phyloP scores from a whole-genome alignment of 2,888 invertebrate genomes.

The Aricia artaxerxes region DNA sequence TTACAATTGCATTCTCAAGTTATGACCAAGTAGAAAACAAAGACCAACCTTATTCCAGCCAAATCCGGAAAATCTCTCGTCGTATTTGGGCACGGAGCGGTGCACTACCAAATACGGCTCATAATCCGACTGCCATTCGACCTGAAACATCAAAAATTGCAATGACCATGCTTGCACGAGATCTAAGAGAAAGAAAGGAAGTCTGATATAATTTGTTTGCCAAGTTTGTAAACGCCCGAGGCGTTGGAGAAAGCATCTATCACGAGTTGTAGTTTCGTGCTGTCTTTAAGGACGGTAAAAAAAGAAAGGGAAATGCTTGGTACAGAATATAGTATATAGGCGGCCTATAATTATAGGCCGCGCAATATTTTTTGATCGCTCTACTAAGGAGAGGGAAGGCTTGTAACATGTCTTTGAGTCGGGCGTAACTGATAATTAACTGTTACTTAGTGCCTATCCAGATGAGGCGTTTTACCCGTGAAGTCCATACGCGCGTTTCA shows the following conservation, averaged over 20 bases:
- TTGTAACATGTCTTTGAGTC: too few relatives aligned
- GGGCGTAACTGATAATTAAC: too few relatives aligned
- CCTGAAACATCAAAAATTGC: slow-evolving; percentile 72
- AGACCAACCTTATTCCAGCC: slow-evolving; percentile 94
- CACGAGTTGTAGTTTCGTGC: background rate
- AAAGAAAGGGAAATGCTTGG: too few relatives aligned
- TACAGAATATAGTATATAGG: too few relatives aligned
- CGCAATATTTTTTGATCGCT: too few relatives aligned
- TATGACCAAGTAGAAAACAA: background rate
- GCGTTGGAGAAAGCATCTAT: background rate
- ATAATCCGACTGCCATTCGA: slow-evolving; percentile 93
- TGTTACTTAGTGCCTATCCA: too few relatives aligned
- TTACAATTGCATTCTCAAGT: background rate
- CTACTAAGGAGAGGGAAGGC: too few relatives aligned
- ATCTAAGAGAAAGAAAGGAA: background rate
- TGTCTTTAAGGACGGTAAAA: background rate
- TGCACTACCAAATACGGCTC: slow-evolving; percentile 94
- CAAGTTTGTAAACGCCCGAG: background rate
- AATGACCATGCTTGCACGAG: background rate
- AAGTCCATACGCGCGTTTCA: too few relatives aligned
- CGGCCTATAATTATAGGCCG: too few relatives aligned
- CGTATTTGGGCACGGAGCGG: slow-evolving; percentile 87
- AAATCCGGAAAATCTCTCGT: slow-evolving; percentile 94
- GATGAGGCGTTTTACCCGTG: too few relatives aligned
- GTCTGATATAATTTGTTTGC: background rate